Percentiles rank a stretch among this genome's conserved stretches.
Conservation (phyloP, 2,797 vertebrate genomes). For the Lepilemur septentrionalis region DNA sequence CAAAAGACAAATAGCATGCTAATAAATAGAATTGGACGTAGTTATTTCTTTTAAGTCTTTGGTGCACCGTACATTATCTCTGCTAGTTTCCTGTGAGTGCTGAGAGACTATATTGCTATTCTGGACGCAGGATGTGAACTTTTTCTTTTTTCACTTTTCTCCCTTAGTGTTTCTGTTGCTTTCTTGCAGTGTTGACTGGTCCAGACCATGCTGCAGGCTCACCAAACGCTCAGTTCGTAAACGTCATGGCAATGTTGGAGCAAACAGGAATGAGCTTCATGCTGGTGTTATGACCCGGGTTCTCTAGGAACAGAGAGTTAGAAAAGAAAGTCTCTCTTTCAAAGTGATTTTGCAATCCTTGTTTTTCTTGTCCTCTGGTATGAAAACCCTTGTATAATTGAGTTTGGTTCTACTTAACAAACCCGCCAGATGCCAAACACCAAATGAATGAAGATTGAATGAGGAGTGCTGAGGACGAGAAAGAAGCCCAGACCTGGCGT, state of each 20-base stretch:
- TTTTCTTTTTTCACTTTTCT: background rate
- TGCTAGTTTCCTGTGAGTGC: background rate
- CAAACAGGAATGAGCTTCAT: background rate
- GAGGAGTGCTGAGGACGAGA: background rate
- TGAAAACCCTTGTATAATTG: background rate
- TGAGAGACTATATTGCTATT: background rate
- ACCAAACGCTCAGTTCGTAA: rapidly evolving
- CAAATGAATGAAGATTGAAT: background rate
- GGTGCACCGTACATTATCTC: background rate
- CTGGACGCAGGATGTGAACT: background rate
- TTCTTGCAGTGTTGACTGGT: no score
- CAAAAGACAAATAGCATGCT: background rate
- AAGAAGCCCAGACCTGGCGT: background rate
- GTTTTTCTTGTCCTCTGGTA: background rate
- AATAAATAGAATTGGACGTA: background rate
- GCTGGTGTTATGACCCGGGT: background rate
- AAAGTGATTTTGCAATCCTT: background rate
- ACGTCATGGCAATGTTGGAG: background rate
- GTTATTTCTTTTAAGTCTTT: background rate
- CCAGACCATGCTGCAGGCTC: background rate
- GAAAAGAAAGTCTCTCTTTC: background rate
- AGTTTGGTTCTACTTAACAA: background rate
- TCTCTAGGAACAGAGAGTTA: background rate
- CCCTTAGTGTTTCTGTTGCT: background rate
- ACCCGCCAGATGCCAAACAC: background rate